Conservation (phyloP, 64 coral and sea anemone genomes). For the Stichodactyla helianthus region DNA sequence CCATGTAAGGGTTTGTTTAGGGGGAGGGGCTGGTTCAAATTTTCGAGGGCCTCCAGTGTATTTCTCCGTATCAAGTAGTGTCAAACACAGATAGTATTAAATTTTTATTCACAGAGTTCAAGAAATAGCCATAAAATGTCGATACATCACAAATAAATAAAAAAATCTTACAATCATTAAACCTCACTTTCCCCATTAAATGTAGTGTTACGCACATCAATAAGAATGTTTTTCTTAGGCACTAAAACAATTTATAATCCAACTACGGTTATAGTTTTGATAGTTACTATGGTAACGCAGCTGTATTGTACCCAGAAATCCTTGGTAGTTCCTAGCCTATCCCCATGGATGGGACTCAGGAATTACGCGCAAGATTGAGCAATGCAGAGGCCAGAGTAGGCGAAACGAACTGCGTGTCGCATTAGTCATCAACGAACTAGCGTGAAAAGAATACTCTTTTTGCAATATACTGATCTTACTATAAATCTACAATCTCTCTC, state of each 20-base stretch:
- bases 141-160: slow-evolving; percentile 15
- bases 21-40: no score
- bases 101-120: slow-evolving; percentile 26
- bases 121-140: slow-evolving; percentile 30
- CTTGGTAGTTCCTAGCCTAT: background rate
- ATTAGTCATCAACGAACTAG: background rate
- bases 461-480: no score
- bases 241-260: slow-evolving; percentile 1
- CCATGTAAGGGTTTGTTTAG: no score
- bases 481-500: no score
- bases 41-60: no score
- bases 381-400: background rate
- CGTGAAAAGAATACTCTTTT: no score
- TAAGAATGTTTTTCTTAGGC: background rate
- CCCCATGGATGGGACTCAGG: background rate
- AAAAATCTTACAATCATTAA: slow-evolving; percentile 22
- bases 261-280: background rate
- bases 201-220: background rate
- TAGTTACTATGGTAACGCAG: background rate
- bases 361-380: background rate
- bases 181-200: background rate
- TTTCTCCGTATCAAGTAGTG: no score
- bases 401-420: background rate
- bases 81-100: background rate
- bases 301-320: background rate